Conservation (phyloP, 2,888 invertebrate species). For the Plagodis dolabraria region DNA sequence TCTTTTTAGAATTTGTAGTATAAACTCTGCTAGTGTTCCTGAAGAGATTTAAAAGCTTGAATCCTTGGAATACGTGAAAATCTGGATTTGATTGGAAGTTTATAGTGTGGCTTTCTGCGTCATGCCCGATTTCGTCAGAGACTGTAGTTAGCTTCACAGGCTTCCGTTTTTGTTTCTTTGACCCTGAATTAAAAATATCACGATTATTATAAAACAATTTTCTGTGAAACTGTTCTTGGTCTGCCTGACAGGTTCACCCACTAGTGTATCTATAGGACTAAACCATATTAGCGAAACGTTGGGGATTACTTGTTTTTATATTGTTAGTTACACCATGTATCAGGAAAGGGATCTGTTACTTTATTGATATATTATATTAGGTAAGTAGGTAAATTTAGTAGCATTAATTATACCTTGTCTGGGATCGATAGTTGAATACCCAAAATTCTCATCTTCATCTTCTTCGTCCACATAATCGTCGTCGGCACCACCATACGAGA, state of each 20-base stretch:
- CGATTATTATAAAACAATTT: no score
- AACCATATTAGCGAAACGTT: no score
- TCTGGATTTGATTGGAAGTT: conserved; percentile 70
- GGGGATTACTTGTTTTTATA: no score
- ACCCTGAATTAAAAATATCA: conserved; percentile 12
- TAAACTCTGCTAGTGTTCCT: conserved; percentile 54
- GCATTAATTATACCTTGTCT: conserved; percentile 55
- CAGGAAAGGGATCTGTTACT: not conserved
- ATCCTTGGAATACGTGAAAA: conserved; percentile 72
- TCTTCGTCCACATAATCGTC: conserved; percentile 50
- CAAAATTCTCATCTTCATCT: conserved; percentile 53
- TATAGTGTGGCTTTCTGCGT: conserved; percentile 61
- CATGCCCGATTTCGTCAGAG: conserved; percentile 46
- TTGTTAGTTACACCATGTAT: not conserved
- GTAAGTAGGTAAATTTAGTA: no score
- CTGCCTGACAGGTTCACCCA: no score
- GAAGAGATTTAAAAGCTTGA: conserved; percentile 69
- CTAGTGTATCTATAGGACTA: no score
- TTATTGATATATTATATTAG: no score
- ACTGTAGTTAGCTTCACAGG: conserved; percentile 53
- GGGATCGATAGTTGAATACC: conserved; percentile 71
- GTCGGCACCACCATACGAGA: conserved; percentile 45
- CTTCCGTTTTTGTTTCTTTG: conserved; percentile 34
- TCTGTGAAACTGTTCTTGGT: no score
- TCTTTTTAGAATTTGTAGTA: conserved; percentile 47